These are phyloP conservation scores for Plectrocnemia conspersa DNA, from an alignment of 1,140 invertebrate genomes.

Conservation along the genomic window DNA sequence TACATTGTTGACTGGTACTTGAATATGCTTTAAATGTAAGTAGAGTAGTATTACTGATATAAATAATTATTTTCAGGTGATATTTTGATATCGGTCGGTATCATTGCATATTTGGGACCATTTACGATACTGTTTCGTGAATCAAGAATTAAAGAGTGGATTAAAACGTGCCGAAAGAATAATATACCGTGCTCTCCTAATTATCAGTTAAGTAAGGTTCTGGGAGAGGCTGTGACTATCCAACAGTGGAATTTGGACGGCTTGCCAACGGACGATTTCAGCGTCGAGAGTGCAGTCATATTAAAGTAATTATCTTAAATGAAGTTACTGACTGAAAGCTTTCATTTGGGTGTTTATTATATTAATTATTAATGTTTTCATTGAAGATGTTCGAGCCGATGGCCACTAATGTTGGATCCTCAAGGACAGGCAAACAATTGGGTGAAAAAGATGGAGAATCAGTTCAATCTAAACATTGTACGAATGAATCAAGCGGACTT, in stretches of 20 bases:
- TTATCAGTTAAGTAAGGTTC: conserved; percentile 68
- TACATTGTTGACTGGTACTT: conserved; percentile 52
- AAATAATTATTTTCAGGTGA: conserved; percentile 58
- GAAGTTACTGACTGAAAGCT: background rate
- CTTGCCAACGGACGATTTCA: conserved; percentile 83
- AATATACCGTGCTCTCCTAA: conserved; percentile 69
- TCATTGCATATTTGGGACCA: conserved; percentile 87
- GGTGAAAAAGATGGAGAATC: conserved; percentile 91
- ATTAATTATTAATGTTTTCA: background rate
- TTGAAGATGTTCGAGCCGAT: conserved; percentile 71
- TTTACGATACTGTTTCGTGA: conserved; percentile 75
- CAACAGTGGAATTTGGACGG: conserved; percentile 89
- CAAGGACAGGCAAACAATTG: conserved; percentile 92
- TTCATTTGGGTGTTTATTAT: background rate
- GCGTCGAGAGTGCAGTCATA: conserved; percentile 90
- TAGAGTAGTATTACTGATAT: conserved; percentile 25
- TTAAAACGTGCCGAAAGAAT: conserved; percentile 57
- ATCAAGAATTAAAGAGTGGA: conserved; percentile 65
- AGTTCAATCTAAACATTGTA: conserved; percentile 77
- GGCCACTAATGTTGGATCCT: conserved; percentile 93
- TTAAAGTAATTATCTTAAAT: conserved; percentile 56
- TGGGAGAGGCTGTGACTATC: conserved; percentile 84
- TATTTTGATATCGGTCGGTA: conserved; percentile 79
- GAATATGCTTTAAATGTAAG: conserved; percentile 6
- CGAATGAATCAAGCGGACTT: conserved; percentile 80